Evolutionary conservation across 2,797 vertebrate genomes (phyloP), one percentile per base, ranked within the genome.

Genomic region (Octomys mimax): DNA sequence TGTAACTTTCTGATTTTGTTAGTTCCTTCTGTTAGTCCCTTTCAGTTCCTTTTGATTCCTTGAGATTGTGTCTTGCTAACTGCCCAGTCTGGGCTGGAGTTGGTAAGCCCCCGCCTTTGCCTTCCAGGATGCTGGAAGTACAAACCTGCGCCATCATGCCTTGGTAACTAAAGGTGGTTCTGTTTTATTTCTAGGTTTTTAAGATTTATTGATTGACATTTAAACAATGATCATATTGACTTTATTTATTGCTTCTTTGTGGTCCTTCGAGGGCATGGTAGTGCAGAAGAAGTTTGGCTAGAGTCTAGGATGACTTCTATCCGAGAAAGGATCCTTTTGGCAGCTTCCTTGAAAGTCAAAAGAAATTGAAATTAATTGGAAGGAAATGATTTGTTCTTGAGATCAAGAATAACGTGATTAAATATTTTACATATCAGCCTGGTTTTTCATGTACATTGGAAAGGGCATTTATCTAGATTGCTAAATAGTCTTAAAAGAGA

Each of bases 1-100:
- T 92, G 64, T 90, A 28, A 80, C 57, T 89, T 92, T 86, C 26
- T 78, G 24, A 82, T 73, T 82, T 92, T 49, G 59, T 6, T 90
- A 6, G 24, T 49, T 49, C 49, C 49, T 49, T 49, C 49, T 49
- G 49, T 49, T 49, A 49, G 49, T 49, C 49, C 49, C 31, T 75
- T 83, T 93, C n/a, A 9, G 5, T 71, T 71, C 8, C n/a, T 71
- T 71, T 71, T 36, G 4, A 36, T 36, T 71, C n/a, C 36, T 71
- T 36, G 33, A n/a, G n/a, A n/a, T 21, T 21, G 7, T 71, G n/a
- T n/a, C 68, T 71, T 19, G 10, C 68, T 71, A 21, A 36, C 22
- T 71, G n/a, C 19, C 33, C 68, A 71, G 33, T 19, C 33, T 71
- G n/a, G 68, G 21, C 19, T 71, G 18, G 19, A 71, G 36, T 21